Evolutionary conservation across 2,113 vertebrate species (phyloP).

Genomic region (Tautogolabrus adspersus): DNA sequence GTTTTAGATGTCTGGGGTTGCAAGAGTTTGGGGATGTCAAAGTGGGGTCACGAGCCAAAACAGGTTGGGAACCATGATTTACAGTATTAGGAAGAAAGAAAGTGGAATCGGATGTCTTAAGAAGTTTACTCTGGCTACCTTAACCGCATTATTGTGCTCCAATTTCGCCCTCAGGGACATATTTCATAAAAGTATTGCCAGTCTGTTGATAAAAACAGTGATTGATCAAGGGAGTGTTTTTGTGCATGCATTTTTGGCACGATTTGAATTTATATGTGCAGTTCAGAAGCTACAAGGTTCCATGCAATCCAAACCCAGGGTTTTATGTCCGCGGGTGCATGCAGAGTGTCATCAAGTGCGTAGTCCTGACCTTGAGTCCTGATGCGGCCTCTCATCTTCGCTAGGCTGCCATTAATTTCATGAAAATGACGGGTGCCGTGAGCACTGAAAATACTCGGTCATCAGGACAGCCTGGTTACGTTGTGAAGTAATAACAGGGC

Average conservation of each 20-base stretch:
- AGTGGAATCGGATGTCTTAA: too few relatives aligned
- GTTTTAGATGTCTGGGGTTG: too few relatives aligned
- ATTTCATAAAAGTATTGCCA: neutral
- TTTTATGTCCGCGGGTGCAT: neutral
- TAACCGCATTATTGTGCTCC: neutral
- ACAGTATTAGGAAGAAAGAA: too few relatives aligned
- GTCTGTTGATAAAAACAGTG: neutral
- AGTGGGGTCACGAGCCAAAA: too few relatives aligned
- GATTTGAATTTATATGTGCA: too few relatives aligned
- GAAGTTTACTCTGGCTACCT: neutral
- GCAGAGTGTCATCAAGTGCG: slow-evolving; percentile 5
- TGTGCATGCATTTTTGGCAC: neutral
- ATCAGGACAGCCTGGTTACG: neutral
- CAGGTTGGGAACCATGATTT: too few relatives aligned
- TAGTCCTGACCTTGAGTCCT: slow-evolving; percentile 43
- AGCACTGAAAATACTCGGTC: neutral
- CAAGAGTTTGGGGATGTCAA: too few relatives aligned
- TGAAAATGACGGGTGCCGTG: slow-evolving; percentile 31
- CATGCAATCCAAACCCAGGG: neutral
- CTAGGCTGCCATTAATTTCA: slow-evolving; percentile 31
- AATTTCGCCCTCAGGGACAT: neutral
- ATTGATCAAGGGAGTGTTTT: neutral
- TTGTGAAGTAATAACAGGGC: slow-evolving; percentile 18
- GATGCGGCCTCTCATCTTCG: slow-evolving; percentile 34
- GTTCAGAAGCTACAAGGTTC: neutral